These are phyloP conservation scores for Folsomia candida DNA, from an alignment of 2,888 invertebrate species.

Conservation along the genomic window DNA sequence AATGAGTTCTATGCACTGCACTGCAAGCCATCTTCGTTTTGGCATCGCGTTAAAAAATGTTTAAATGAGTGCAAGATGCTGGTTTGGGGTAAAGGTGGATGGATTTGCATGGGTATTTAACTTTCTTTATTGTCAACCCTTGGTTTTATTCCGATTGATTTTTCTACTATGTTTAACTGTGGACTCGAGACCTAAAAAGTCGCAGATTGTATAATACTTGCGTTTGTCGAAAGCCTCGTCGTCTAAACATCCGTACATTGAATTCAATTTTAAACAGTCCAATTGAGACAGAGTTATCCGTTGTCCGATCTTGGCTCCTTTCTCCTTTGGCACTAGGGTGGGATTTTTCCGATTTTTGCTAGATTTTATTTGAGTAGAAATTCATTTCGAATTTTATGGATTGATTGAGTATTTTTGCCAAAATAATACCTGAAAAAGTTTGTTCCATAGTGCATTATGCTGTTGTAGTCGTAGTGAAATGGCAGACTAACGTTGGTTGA, in stretches of 20 bases:
- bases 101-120: too few relatives aligned
- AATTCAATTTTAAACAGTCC: slow-evolving; percentile 68
- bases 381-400: neutral
- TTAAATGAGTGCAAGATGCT: too few relatives aligned
- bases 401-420: neutral
- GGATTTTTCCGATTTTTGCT: slow-evolving; percentile 63
- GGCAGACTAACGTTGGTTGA: slow-evolving; percentile 64
- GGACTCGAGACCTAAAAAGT: slow-evolving; percentile 57
- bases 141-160: too few relatives aligned
- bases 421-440: slow-evolving; percentile 60
- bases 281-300: slow-evolving; percentile 64
- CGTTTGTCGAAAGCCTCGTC: slow-evolving; percentile 55
- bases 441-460: slow-evolving; percentile 75
- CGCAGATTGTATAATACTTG: slow-evolving; percentile 61
- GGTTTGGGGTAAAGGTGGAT: too few relatives aligned
- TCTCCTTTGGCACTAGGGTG: slow-evolving; percentile 62
- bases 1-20: too few relatives aligned
- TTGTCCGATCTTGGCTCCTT: slow-evolving; percentile 61
- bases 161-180: slow-evolving; percentile 18
- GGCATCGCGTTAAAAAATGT: too few relatives aligned
- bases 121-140: too few relatives aligned
- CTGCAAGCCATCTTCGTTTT: too few relatives aligned
- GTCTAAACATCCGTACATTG: slow-evolving; percentile 64
- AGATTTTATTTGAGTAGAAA: slow-evolving; percentile 31
- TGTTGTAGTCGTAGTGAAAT: slow-evolving; percentile 73